phyloP scores from a whole-genome alignment of 2,888 invertebrate species.

The Brassicogethes aeneus region DNA sequence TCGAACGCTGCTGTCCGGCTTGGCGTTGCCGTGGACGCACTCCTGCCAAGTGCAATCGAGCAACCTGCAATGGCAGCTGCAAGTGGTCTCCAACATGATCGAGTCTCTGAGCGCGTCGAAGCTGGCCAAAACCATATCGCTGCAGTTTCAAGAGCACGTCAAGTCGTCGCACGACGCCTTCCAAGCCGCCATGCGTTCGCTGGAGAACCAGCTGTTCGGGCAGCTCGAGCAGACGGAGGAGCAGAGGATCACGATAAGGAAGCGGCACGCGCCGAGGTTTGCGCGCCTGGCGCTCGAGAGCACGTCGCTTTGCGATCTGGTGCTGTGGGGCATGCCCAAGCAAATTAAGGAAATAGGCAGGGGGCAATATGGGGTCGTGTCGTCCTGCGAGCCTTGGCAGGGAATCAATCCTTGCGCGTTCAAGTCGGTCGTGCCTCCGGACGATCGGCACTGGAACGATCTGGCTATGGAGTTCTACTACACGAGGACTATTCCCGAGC shows the following conservation, averaged over 20 bases:
- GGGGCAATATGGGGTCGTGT: conserved; percentile 87
- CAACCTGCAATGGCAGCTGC: conserved; percentile 58
- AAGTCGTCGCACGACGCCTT: conserved; percentile 71
- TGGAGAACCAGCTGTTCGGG: conserved; percentile 61
- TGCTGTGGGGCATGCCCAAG: conserved; percentile 63
- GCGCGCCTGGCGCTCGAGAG: conserved; percentile 76
- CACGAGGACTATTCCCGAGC: conserved; percentile 76
- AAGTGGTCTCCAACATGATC: conserved; percentile 59
- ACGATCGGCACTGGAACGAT: conserved; percentile 84
- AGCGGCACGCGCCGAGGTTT: conserved; percentile 69
- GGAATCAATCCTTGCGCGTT: conserved; percentile 69
- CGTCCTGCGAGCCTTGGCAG: conserved; percentile 68
- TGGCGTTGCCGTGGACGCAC: conserved; percentile 52
- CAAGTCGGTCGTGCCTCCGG: conserved; percentile 82
- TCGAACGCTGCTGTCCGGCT: conserved; percentile 52
- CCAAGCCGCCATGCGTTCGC: conserved; percentile 58
- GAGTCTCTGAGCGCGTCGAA: conserved; percentile 61
- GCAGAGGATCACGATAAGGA: conserved; percentile 64
- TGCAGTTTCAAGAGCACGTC: conserved; percentile 68
- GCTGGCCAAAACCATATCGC: conserved; percentile 62
- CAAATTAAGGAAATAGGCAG: conserved; percentile 61
- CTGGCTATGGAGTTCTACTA: conserved; percentile 88
- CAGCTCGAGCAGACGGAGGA: conserved; percentile 74
- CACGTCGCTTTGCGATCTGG: conserved; percentile 70
- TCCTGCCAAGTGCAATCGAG: conserved; percentile 33